Base-by-base conservation (phyloP, 1,140 invertebrate genomes). In the Eriosoma lanigerum region DNA sequence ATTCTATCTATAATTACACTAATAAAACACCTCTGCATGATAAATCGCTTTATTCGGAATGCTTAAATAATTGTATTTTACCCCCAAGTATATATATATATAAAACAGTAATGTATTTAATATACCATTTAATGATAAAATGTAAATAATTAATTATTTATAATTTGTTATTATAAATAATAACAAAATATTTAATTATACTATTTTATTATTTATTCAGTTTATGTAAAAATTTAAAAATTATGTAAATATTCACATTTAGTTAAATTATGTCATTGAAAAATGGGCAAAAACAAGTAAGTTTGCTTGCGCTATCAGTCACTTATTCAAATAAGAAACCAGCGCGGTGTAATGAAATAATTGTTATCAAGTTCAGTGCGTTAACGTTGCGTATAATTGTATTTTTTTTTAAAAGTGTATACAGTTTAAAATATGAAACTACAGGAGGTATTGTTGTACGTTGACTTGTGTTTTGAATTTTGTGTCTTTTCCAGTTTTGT, bases 361-460 rank as follows among this genome's bases (percentile, higher is more conserved):
- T 21, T n/a, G 66, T 68, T 68, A 48, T 68, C 44, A 68, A 68
- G 66, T 68, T 68, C 4, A 12, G 44, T 68, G 66, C 38, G 21
- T 68, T 21, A 15, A 21, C 13, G n/a, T 44, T 32, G 21, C 44
- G 26, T 38, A 68, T 24, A 68, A 46, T 26, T n/a, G 66, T 68
- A 38, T 19, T 68, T 48, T 68, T 68, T 24, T 24, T 21, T 13
- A 50, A 72, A 70, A 19, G 24, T 72, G 17, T 52, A 21, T 24
- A n/a, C n/a, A 26, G 13, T 24, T 44, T 19, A 56, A 76, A n/a
- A n/a, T n/a, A 58, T 48, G 32, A n/a, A 24, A 44, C 64, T 56
- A 58, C 75, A 78, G 26, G 56, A 78, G 56, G 75, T 76, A 72
- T 52, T 58, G 75, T 78, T 78, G 75, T 78, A 78, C 75, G 75